phyloP scores from a whole-genome alignment of 2,888 invertebrate species.

The Dasysyrphus tricinctus region DNA sequence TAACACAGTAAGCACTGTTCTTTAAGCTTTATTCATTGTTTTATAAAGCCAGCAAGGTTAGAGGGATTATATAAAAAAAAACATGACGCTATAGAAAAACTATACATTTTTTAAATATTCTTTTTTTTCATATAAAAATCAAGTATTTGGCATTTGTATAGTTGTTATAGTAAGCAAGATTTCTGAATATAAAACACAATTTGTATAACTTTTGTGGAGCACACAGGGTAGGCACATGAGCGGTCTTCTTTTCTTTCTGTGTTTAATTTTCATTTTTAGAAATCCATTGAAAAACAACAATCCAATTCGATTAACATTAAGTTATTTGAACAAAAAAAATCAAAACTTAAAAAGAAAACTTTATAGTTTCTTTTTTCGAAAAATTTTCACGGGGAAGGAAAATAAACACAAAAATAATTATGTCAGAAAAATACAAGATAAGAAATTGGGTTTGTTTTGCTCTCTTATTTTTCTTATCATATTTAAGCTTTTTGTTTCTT shows the following conservation, averaged over 20 bases:
- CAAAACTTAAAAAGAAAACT: slow-evolving; percentile 50
- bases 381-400: slow-evolving; percentile 74
- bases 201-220: slow-evolving; percentile 78
- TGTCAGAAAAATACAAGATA: slow-evolving; percentile 73
- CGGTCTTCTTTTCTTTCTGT: slow-evolving; percentile 80
- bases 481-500: background rate
- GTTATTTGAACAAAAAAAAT: slow-evolving; percentile 58
- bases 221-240: slow-evolving; percentile 84
- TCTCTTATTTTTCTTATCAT: slow-evolving; percentile 76
- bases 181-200: slow-evolving; percentile 60
- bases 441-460: slow-evolving; percentile 80
- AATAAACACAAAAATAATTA: slow-evolving; percentile 77
- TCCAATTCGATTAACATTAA: slow-evolving; percentile 72
- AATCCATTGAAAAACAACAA: slow-evolving; percentile 47
- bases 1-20: slow-evolving; percentile 25
- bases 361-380: slow-evolving; percentile 59
- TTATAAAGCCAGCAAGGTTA: slow-evolving; percentile 9
- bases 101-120: background rate
- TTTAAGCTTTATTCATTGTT: slow-evolving; percentile 4
- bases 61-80: background rate
- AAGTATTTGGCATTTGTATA: slow-evolving; percentile 67
- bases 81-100: background rate
- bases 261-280: slow-evolving; percentile 46
- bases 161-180: slow-evolving; percentile 63
- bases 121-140: background rate